These are phyloP conservation scores for Mesitornis unicolor DNA, from an alignment of 2,113 vertebrate species.

Conservation along the genomic window DNA sequence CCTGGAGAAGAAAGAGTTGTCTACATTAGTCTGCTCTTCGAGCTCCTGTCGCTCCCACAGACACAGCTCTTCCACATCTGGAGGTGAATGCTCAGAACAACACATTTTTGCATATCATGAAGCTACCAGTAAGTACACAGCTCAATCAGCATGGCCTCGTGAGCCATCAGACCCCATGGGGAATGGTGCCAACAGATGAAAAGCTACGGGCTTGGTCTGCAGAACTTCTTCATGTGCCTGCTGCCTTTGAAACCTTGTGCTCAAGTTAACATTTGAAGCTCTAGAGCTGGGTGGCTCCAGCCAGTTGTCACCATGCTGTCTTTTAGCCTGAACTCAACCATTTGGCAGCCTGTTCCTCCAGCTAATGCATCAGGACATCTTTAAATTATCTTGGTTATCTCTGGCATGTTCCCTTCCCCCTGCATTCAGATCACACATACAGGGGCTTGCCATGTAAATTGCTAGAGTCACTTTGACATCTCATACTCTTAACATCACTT, in stretches of 20 bases:
- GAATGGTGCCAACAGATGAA: not conserved
- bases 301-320: not conserved
- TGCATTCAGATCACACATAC: not conserved
- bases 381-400: not conserved
- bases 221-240: not conserved
- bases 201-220: not conserved
- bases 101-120: not conserved
- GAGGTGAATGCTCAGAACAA: not conserved
- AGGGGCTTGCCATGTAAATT: not conserved
- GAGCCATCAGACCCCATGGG: not conserved
- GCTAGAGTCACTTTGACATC: not conserved
- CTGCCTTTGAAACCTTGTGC: not conserved
- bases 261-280: not conserved
- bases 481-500: not conserved
- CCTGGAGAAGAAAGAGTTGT: not conserved
- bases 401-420: not conserved
- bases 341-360: not conserved
- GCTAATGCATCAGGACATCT: not conserved
- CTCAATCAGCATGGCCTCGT: fast-evolving
- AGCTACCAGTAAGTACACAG: not conserved
- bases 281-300: not conserved
- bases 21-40: not conserved
- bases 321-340: not conserved
- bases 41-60: not conserved
- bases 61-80: not conserved